Evolutionary conservation across 1,140 invertebrate species (phyloP).

Genomic region (Conus ventricosus): DNA sequence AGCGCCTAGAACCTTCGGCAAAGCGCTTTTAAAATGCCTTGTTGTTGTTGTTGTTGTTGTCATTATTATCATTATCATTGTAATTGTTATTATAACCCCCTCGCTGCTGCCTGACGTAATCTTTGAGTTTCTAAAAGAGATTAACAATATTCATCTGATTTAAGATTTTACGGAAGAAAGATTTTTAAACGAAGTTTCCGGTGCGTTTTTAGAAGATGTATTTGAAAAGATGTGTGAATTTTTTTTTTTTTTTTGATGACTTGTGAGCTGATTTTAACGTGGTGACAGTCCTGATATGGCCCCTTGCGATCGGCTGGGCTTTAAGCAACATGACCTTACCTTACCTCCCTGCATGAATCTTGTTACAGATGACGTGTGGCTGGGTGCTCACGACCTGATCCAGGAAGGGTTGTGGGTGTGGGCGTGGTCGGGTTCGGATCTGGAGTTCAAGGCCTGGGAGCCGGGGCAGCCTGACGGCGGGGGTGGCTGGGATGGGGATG

Average conservation of each 20-base stretch:
- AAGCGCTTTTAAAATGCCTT: background rate
- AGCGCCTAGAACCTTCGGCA: too few relatives aligned
- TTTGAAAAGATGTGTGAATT: too few relatives aligned
- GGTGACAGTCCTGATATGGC: too few relatives aligned
- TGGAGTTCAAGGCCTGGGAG: background rate
- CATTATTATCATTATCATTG: background rate
- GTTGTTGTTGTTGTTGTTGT: background rate
- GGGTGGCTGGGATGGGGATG: background rate
- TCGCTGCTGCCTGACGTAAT: background rate
- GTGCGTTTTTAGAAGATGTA: too few relatives aligned
- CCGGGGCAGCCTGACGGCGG: background rate
- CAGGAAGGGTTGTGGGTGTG: slow-evolving; percentile 4
- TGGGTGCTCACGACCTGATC: slow-evolving; percentile 2
- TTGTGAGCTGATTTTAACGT: too few relatives aligned
- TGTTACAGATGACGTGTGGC: background rate
- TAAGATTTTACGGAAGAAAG: too few relatives aligned
- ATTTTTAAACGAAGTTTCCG: too few relatives aligned
- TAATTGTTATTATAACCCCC: background rate
- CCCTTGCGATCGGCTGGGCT: too few relatives aligned
- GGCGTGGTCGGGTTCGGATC: background rate
- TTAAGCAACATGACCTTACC: background rate
- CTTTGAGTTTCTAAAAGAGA: too few relatives aligned
- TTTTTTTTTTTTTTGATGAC: too few relatives aligned
- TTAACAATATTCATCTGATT: too few relatives aligned
- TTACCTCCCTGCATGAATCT: too few relatives aligned